Evolutionary conservation across 2,888 invertebrate species (phyloP).

Genomic region (Erpobdella octoculata): DNA sequence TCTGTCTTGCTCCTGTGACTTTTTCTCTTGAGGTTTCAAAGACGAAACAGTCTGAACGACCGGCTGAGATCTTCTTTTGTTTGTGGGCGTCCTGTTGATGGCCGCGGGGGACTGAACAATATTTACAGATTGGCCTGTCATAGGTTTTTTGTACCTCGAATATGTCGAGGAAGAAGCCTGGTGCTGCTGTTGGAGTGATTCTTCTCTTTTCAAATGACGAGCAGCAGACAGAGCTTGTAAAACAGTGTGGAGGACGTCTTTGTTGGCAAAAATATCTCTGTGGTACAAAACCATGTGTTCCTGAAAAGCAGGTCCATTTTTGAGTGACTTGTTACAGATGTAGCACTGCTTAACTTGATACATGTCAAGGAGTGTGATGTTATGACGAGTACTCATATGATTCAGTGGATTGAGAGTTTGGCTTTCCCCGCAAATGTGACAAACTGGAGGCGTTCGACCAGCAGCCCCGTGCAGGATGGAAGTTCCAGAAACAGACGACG

Average conservation of each 20-base stretch:
- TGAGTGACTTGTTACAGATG: slow-evolving; percentile 30
- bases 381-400: slow-evolving; percentile 33
- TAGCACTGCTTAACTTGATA: slow-evolving; percentile 31
- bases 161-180: not conserved
- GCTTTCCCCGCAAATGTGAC: slow-evolving; percentile 29
- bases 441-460: slow-evolving; percentile 11
- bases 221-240: slow-evolving; percentile 32
- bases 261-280: slow-evolving; percentile 32
- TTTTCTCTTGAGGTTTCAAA: slow-evolving; percentile 22
- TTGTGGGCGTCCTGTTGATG: not conserved
- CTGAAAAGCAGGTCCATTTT: slow-evolving; percentile 31
- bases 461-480: not conserved
- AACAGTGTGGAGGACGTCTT: slow-evolving; percentile 31
- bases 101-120: not conserved
- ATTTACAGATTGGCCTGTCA: not conserved
- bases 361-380: slow-evolving; percentile 33
- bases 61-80: slow-evolving; percentile 8
- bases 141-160: slow-evolving; percentile 3
- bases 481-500: not conserved
- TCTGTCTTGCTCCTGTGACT: slow-evolving; percentile 27
- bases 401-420: slow-evolving; percentile 32
- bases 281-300: slow-evolving; percentile 34
- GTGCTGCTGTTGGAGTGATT: slow-evolving; percentile 11
- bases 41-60: not conserved
- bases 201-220: slow-evolving; percentile 29